A percentile compares a stretch with the other conserved stretches of the same genome.
These are phyloP conservation scores for Menidia menidia DNA, from an alignment of 2,797 vertebrate genomes.

Conservation along the genomic window DNA sequence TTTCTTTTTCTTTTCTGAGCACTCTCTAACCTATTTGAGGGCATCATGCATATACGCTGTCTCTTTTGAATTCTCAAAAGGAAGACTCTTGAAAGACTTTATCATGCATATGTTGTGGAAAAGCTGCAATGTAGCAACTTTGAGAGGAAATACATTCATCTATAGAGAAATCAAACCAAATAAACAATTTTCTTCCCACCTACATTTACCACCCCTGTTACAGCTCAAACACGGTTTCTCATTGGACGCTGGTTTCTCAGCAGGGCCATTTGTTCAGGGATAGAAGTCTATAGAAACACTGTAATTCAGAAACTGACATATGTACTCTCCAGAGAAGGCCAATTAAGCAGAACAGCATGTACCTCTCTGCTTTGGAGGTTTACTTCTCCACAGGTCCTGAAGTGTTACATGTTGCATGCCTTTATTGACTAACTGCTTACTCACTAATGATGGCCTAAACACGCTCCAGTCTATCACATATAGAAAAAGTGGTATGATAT, in stretches of 20 bases:
- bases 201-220: constrained; percentile 15
- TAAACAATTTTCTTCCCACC: constrained; percentile 18
- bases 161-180: constrained; percentile 15
- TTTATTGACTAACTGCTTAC: constrained; percentile 41
- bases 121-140: constrained; percentile 10
- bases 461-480: constrained; percentile 20
- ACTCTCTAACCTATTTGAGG: constrained; percentile 64
- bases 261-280: constrained; percentile 3
- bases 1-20: constrained; percentile 52
- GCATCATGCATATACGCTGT: constrained; percentile 56
- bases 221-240: constrained; percentile 11
- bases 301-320: constrained; percentile 24
- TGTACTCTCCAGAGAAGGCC: constrained; percentile 35
- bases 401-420: constrained; percentile 43
- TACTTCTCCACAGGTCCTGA: constrained; percentile 19
- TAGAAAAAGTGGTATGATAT: constrained; percentile 5
- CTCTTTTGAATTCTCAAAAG: constrained; percentile 53
- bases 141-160: constrained; percentile 19
- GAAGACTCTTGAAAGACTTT: constrained; percentile 35
- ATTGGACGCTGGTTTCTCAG: constrained; percentile 2
- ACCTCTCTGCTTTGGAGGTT: constrained; percentile 11
- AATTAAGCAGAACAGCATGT: constrained; percentile 52
- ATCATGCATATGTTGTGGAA: constrained; percentile 47
- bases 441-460: constrained; percentile 26
- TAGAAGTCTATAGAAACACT: constrained; percentile 14